Evolutionary conservation across 2,888 invertebrate genomes (phyloP).

Genomic region (Philhelius pedissequus): DNA sequence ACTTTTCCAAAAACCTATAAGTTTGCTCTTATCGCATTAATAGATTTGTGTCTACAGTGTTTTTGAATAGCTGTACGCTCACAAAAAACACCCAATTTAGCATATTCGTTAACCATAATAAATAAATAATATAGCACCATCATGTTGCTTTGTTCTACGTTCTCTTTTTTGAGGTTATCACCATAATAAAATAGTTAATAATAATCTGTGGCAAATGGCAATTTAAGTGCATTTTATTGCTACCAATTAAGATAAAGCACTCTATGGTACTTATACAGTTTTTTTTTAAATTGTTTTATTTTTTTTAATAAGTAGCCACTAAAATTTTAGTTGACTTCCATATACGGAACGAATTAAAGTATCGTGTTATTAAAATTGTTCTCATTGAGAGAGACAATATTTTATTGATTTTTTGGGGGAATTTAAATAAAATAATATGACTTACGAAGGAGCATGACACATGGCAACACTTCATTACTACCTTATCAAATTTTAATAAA

Average conservation of each 20-base stretch:
- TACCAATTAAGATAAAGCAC: constrained; percentile 55
- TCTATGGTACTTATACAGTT: not conserved
- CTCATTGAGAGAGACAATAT: no score
- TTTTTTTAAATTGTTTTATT: not conserved
- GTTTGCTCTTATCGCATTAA: not conserved
- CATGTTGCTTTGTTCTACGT: constrained; percentile 23
- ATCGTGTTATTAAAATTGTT: not conserved
- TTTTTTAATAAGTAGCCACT: not conserved
- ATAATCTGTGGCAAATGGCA: constrained; percentile 56
- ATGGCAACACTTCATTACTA: not conserved
- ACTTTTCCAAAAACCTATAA: not conserved
- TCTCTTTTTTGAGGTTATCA: constrained; percentile 25
- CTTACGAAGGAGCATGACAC: not conserved
- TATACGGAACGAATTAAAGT: not conserved
- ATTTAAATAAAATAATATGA: not conserved
- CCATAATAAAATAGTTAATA: constrained; percentile 56
- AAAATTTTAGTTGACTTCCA: not conserved
- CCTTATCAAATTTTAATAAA: not conserved
- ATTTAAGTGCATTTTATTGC: constrained; percentile 65
- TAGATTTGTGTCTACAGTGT: not conserved
- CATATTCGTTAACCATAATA: not conserved
- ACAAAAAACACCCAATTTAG: not conserved
- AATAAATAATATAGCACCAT: not conserved
- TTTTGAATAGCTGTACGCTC: not conserved
- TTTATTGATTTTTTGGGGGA: no score